Evolutionary conservation across 2,113 vertebrate genomes (phyloP).

Genomic region (Amblyopsis rosae): DNA sequence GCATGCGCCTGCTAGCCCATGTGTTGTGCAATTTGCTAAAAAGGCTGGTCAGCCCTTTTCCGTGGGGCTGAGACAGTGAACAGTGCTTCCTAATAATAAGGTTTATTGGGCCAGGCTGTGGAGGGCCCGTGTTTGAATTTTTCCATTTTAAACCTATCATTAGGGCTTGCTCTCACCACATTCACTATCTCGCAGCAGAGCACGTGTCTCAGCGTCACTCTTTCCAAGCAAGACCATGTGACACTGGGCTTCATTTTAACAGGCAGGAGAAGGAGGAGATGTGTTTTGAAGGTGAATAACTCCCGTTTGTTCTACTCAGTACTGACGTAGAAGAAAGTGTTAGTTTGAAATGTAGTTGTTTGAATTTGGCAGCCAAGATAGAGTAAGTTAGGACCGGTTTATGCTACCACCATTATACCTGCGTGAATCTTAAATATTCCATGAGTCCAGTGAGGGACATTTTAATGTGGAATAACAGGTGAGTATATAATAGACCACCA

Average conservation of each 20-base stretch:
- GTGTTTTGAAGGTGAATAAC: not conserved
- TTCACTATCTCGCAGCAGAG: slow-evolving; percentile 63
- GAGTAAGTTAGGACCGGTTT: too few relatives aligned
- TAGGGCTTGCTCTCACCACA: slow-evolving; percentile 52
- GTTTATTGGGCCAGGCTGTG: slow-evolving; percentile 64
- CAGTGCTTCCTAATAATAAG: slow-evolving; percentile 71
- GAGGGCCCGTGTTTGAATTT: slow-evolving; percentile 58
- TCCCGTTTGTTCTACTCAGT: not conserved
- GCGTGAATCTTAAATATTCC: too few relatives aligned
- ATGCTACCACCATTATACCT: too few relatives aligned
- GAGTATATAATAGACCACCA: too few relatives aligned
- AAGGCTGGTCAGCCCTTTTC: slow-evolving; percentile 73
- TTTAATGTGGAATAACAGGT: too few relatives aligned
- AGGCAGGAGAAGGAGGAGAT: not conserved
- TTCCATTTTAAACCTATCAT: slow-evolving; percentile 76
- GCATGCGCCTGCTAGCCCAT: slow-evolving; percentile 40
- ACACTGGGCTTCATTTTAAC: slow-evolving; percentile 36
- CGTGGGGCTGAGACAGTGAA: slow-evolving; percentile 25
- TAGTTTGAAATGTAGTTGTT: too few relatives aligned
- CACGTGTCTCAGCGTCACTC: slow-evolving; percentile 58
- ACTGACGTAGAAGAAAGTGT: not conserved
- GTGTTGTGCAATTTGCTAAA: slow-evolving; percentile 63
- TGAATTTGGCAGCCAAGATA: too few relatives aligned
- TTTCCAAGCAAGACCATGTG: slow-evolving; percentile 61
- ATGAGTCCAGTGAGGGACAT: too few relatives aligned